Percentiles rank a stretch among this genome's conserved stretches.
Conservation (phyloP, 2,113 vertebrate species). For the Pseudorectes ferrugineus region DNA sequence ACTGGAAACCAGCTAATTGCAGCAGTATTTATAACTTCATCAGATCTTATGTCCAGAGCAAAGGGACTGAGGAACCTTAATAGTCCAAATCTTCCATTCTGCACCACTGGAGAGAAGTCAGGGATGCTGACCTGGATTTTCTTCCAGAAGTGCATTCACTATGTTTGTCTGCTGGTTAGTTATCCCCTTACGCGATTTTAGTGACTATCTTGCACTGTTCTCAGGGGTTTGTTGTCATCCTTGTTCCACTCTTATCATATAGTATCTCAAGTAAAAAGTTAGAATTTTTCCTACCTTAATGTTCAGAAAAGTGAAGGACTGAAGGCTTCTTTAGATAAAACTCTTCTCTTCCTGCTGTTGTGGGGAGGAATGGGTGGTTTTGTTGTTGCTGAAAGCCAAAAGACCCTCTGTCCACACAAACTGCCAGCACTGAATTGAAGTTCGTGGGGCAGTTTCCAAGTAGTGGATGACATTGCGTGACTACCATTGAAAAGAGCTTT, state of each 20-base stretch:
- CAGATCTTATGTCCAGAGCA: background rate
- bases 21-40: background rate
- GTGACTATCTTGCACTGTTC: background rate
- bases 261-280: background rate
- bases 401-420: background rate
- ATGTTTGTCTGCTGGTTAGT: background rate
- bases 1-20: background rate
- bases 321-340: background rate
- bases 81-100: background rate
- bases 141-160: background rate
- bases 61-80: background rate
- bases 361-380: background rate
- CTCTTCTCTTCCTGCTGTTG: background rate
- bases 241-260: background rate
- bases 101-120: background rate
- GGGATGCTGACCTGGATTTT: background rate
- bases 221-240: background rate
- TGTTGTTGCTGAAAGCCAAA: background rate
- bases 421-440: background rate
- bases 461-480: background rate
- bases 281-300: background rate
- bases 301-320: background rate
- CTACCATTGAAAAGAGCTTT: background rate
- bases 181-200: background rate
- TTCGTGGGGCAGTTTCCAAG: background rate